phyloP scores from a whole-genome alignment of 1,140 invertebrate species.

The Drosophila virilis region DNA sequence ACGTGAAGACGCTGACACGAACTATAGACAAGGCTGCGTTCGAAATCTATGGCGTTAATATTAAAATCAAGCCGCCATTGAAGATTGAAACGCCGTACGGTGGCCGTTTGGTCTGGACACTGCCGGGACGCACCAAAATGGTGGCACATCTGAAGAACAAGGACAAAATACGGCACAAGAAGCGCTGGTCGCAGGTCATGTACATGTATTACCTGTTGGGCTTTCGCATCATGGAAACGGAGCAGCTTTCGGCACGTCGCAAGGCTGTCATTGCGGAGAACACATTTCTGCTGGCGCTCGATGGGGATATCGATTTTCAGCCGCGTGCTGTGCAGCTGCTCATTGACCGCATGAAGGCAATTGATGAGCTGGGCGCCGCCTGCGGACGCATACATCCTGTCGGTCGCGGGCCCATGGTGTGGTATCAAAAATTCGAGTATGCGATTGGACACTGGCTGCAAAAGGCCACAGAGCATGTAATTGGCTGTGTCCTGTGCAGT shows the following conservation, averaged over 20 bases:
- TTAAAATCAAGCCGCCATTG: constrained; percentile 89
- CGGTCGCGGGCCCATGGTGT: constrained; percentile 94
- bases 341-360: constrained; percentile 96
- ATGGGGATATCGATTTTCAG: constrained; percentile 97
- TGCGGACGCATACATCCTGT: constrained; percentile 97
- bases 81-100: constrained; percentile 94
- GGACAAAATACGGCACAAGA: constrained; percentile 93
- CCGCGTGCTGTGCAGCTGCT: constrained; percentile 93
- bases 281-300: constrained; percentile 95
- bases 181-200: constrained; percentile 95
- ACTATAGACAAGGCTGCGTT: constrained; percentile 91
- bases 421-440: constrained; percentile 98
- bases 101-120: constrained; percentile 92
- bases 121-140: constrained; percentile 94
- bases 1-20: constrained; percentile 91
- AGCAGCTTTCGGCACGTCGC: constrained; percentile 86
- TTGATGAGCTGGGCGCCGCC: constrained; percentile 93
- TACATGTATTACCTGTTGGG: constrained; percentile 97
- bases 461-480: constrained; percentile 97
- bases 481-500: constrained; percentile 94
- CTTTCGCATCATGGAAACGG: constrained; percentile 91
- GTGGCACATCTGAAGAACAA: constrained; percentile 96
- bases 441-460: constrained; percentile 97
- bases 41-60: constrained; percentile 89
- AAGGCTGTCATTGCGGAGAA: constrained; percentile 93